These are phyloP conservation scores for Laticauda laticaudata DNA, from an alignment of 2,113 vertebrate species.

Conservation along the genomic window DNA sequence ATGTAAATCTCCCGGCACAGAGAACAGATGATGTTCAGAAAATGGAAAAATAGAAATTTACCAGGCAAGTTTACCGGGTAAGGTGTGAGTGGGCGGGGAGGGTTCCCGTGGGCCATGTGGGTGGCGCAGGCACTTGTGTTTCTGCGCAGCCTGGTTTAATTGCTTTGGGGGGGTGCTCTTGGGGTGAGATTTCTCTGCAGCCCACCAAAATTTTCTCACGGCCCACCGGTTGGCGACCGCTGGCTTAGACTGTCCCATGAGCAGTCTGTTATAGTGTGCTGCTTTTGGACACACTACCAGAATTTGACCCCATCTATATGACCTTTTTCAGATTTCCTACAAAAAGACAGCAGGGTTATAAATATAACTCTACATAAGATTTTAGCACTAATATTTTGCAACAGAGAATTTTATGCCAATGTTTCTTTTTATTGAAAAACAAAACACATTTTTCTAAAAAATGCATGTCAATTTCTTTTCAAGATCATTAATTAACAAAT, in stretches of 20 bases:
- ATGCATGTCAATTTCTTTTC: conserved; percentile 51
- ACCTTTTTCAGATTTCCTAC: conserved; percentile 45
- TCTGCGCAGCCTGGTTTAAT: no score
- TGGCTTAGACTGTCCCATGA: neutral
- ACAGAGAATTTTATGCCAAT: conserved; percentile 61
- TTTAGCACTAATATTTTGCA: conserved; percentile 56
- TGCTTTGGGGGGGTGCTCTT: no score
- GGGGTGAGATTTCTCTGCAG: no score
- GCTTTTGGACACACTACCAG: neutral
- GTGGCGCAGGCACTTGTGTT: no score
- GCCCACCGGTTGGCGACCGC: no score
- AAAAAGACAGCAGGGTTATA: conserved; percentile 49
- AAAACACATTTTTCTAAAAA: conserved; percentile 31
- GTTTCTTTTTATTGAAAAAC: conserved; percentile 36
- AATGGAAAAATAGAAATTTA: no score
- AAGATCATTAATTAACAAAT: conserved; percentile 53
- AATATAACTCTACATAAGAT: conserved; percentile 38
- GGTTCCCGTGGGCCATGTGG: no score
- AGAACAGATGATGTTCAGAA: no score
- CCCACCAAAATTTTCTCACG: no score
- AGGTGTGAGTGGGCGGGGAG: no score
- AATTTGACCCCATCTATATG: conserved; percentile 25
- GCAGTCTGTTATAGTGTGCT: neutral
- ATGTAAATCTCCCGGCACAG: no score
- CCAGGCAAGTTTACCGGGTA: no score